Conservation (phyloP, 1,140 invertebrate genomes). For the Eciton burchellii region DNA sequence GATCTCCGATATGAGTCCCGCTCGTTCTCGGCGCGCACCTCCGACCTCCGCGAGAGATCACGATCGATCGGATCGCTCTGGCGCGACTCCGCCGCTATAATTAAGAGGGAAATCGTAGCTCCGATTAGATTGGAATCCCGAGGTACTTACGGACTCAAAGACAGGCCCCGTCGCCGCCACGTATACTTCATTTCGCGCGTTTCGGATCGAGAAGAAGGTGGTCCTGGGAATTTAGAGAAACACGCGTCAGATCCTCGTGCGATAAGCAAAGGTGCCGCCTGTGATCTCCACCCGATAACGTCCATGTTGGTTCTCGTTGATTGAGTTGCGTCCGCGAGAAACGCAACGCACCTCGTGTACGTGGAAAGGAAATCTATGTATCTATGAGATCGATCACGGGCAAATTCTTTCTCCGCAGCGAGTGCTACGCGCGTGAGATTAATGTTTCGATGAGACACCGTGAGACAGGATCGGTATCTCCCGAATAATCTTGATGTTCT, state of each 20-base stretch:
- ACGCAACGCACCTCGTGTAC: slow-evolving; percentile 30
- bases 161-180: slow-evolving; percentile 11
- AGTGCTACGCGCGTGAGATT: slow-evolving; percentile 42
- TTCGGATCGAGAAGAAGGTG: slow-evolving; percentile 12
- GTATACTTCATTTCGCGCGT: slow-evolving; percentile 38
- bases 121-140: slow-evolving; percentile 57
- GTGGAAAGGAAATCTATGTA: slow-evolving; percentile 50
- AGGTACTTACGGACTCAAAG: slow-evolving; percentile 35
- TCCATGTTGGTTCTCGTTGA: slow-evolving; percentile 42
- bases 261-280: slow-evolving; percentile 38
- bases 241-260: slow-evolving; percentile 44
- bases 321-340: slow-evolving; percentile 45
- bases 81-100: slow-evolving; percentile 46
- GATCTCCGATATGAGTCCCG: slow-evolving; percentile 54
- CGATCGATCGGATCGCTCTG: slow-evolving; percentile 48
- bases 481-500: not conserved
- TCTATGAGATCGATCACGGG: slow-evolving; percentile 40
- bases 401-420: slow-evolving; percentile 33
- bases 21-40: slow-evolving; percentile 50
- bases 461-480: slow-evolving; percentile 39
- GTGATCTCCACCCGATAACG: slow-evolving; percentile 33
- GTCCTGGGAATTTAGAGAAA: slow-evolving; percentile 45
- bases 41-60: slow-evolving; percentile 56
- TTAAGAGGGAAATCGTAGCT: slow-evolving; percentile 54
- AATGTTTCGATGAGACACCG: slow-evolving; percentile 46